Conservation (phyloP, 2,888 invertebrate genomes). For the Lumbricus terrestris region DNA sequence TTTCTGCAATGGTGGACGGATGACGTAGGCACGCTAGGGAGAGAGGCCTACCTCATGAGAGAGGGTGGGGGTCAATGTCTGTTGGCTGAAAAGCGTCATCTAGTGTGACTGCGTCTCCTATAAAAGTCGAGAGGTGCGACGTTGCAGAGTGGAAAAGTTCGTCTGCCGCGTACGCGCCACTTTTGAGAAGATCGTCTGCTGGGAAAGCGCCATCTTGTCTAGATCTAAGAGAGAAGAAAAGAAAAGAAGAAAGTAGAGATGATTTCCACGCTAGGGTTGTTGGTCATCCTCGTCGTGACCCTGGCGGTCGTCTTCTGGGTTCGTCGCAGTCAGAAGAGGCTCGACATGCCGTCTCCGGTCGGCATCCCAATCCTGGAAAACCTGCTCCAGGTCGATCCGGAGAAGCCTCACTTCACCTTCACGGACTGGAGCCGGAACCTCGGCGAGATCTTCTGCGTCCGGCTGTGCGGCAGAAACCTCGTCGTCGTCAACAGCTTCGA, state of each 20-base stretch:
- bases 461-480: constrained; percentile 43
- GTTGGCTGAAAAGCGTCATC: not conserved
- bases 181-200: not conserved
- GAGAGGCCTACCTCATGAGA: too few relatives aligned
- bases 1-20: not conserved
- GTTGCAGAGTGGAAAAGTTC: not conserved
- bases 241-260: not conserved
- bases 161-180: too few relatives aligned
- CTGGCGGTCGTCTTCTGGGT: not conserved
- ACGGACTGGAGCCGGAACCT: constrained; percentile 42
- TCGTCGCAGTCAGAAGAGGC: not conserved
- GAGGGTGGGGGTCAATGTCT: not conserved
- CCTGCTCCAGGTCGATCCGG: constrained; percentile 18
- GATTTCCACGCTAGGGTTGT: not conserved
- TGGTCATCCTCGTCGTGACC: not conserved
- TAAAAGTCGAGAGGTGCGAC: not conserved
- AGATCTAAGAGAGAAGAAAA: not conserved
- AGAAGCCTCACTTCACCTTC: constrained; percentile 25
- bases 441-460: constrained; percentile 45
- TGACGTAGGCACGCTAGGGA: not conserved
- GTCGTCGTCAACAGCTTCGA: constrained; percentile 46
- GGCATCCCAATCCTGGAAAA: constrained; percentile 22
- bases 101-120: not conserved
- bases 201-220: not conserved
- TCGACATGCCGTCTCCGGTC: not conserved